A percentile compares a stretch with the other conserved stretches of the same genome.
Evolutionary conservation across 2,888 invertebrate species (phyloP).

Genomic region (Ligdia adustata): DNA sequence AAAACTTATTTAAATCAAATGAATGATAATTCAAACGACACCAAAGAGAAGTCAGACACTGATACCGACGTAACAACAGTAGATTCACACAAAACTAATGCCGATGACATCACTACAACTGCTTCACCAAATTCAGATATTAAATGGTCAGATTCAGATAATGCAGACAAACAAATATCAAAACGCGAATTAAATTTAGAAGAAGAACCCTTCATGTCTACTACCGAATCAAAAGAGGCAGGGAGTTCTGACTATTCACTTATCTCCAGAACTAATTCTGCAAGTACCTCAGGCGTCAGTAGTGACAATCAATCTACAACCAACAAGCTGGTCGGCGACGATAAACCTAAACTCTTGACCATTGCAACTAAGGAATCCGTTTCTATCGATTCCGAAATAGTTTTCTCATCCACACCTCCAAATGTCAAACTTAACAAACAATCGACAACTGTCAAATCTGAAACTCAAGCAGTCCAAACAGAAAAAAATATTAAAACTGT

Average conservation of each 20-base stretch:
- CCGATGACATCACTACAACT: neutral
- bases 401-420: too few relatives aligned
- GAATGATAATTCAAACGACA: neutral
- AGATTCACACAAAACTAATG: neutral
- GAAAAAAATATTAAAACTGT: too few relatives aligned
- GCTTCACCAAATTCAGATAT: neutral
- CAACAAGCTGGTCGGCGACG: neutral
- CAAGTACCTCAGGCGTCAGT: neutral
- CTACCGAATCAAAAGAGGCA: neutral
- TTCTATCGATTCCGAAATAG: too few relatives aligned
- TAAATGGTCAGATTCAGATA: neutral
- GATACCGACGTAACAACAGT: neutral
- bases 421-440: too few relatives aligned
- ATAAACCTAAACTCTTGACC: too few relatives aligned
- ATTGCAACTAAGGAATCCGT: too few relatives aligned
- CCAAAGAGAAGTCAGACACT: neutral
- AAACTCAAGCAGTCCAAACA: neutral
- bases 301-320: constrained; percentile 1
- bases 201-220: neutral
- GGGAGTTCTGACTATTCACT: constrained; percentile 9
- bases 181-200: neutral
- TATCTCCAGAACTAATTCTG: constrained; percentile 7
- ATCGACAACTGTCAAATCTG: neutral
- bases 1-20: too few relatives aligned
- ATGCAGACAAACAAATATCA: neutral